phyloP scores from a whole-genome alignment of 2,888 invertebrate genomes.

The Chouioia cunea region DNA sequence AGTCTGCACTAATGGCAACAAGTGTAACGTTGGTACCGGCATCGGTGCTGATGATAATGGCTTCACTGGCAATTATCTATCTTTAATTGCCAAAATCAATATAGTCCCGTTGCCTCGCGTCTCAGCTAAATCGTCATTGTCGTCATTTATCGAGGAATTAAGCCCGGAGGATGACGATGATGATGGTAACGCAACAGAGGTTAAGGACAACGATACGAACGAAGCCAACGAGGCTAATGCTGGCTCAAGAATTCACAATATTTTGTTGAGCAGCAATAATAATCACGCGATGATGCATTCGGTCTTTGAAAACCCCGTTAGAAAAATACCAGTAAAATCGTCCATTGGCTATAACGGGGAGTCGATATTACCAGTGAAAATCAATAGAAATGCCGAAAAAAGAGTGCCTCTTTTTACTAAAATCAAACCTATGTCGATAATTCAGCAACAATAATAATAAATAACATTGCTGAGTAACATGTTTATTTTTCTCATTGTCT shows the following conservation, averaged over 20 bases:
- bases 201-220: background rate
- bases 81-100: conserved; percentile 34
- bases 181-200: background rate
- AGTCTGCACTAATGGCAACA: background rate
- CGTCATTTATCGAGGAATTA: conserved; percentile 22
- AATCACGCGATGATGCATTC: background rate
- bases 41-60: background rate
- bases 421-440: background rate
- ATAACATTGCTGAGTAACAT: background rate
- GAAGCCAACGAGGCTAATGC: background rate
- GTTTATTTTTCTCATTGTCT: no score
- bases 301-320: background rate
- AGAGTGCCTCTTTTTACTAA: conserved; percentile 2
- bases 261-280: background rate
- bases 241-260: background rate
- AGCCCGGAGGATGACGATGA: conserved; percentile 14
- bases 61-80: conserved; percentile 20
- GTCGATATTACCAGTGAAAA: background rate
- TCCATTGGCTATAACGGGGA: conserved; percentile 12
- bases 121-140: background rate
- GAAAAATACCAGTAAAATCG: conserved; percentile 2
- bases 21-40: background rate
- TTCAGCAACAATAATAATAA: conserved; percentile 8
- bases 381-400: background rate
- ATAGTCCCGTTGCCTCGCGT: conserved; percentile 13